These are phyloP conservation scores for Sebastes nivosus DNA, from an alignment of 2,797 vertebrate genomes.

Conservation along the genomic window DNA sequence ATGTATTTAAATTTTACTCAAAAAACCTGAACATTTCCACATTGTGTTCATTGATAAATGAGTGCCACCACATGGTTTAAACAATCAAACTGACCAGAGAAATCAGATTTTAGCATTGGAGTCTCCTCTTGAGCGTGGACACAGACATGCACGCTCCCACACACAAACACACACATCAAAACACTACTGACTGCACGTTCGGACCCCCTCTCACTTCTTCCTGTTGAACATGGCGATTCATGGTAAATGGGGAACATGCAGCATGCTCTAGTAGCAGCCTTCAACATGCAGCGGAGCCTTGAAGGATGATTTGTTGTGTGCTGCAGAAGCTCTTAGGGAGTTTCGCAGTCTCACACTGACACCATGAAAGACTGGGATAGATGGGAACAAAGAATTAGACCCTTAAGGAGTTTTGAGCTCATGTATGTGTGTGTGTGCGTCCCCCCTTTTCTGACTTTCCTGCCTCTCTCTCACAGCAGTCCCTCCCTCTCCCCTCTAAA, in stretches of 20 bases:
- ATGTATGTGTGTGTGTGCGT: background rate
- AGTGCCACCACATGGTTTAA: background rate
- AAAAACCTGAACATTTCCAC: constrained; percentile 16
- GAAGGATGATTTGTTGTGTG: constrained; percentile 63
- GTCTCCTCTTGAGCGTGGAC: background rate
- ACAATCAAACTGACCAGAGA: constrained; percentile 4
- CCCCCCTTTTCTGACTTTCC: background rate
- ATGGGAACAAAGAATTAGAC: constrained; percentile 64
- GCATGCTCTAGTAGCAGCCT: constrained; percentile 19
- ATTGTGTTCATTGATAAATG: constrained; percentile 12
- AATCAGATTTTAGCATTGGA: constrained; percentile 14
- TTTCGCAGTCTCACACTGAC: constrained; percentile 43
- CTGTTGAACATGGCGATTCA: constrained; percentile 8
- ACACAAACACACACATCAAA: background rate
- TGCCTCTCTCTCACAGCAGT: constrained; percentile 13
- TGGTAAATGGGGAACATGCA: constrained; percentile 32
- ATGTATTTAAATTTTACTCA: constrained; percentile 22
- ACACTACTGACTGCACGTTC: background rate
- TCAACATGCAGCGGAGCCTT: constrained; percentile 37
- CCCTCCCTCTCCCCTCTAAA: constrained; percentile 66
- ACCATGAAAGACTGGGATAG: constrained; percentile 39
- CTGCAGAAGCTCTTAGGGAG: constrained; percentile 52
- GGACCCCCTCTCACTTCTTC: background rate
- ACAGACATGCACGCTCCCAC: background rate
- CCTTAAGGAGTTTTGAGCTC: constrained; percentile 24